Evolutionary conservation across 2,888 invertebrate genomes (phyloP), one percentile per base, ranked within the genome.

Genomic region (Ectemnius cavifrons): DNA sequence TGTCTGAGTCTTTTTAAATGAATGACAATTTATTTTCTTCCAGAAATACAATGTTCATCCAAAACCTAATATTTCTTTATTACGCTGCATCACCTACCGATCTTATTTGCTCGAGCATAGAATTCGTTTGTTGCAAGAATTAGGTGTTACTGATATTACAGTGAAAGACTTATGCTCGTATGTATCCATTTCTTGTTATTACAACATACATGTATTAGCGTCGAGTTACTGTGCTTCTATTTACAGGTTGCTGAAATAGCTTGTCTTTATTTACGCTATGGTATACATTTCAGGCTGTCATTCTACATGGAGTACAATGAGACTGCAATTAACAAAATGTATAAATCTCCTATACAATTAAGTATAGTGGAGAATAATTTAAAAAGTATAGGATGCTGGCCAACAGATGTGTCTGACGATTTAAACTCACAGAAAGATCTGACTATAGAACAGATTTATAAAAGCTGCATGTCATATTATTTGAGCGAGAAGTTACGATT

Each of bases 401-500:
- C 14, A 18, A 0, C 65, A 57, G 58, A 73, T 5, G 16, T 82
- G 8, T 72, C n/a, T 75, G 28, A 61, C 63, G n/a, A 64, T 6
- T n/a, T 77, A 8, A 16, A 64, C 2, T 5, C 64, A 45, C 79
- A 82, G 13, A 70, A 69, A 1, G 52, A 52, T 16, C 16, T 1
- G 4, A 52, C 52, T 14, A 0, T 59, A 90, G 91, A 3, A 0
- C 5, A 68, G 79, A 0, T 27, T 2, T 89, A 91, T 2, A 78
- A 86, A 47, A 61, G 63, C 0, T 85, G 91, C 64, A 74, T 92
- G 0, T 82, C 27, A 20, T 77, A 85, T 28, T 92, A 92, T 86
- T 78, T 92, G 73, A 89, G 80, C 2, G 88, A 90, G 81, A 88
- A 91, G 60, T 86, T 94, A 0, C 83, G 91, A 47, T 86, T 92